Evolutionary conservation across 2,888 invertebrate genomes (phyloP).

Genomic region (Ichneumoninae sp.): DNA sequence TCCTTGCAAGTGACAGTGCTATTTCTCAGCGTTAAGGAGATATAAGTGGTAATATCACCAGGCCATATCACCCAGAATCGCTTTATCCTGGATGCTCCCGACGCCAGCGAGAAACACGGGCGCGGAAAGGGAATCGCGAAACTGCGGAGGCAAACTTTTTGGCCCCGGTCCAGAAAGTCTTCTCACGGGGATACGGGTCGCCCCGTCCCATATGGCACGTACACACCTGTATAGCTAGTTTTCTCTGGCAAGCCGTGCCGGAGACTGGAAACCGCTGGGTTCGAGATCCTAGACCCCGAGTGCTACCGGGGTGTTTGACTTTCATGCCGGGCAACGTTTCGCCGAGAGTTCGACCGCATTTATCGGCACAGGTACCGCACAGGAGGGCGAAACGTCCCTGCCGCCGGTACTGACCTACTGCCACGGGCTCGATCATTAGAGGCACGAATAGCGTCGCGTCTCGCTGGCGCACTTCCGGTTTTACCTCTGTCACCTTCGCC

Average conservation of each 20-base stretch:
- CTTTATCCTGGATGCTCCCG: not conserved
- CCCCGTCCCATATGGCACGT: not conserved
- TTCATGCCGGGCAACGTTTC: not conserved
- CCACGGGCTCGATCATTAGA: conserved; percentile 68
- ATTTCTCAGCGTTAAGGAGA: too few species aligned
- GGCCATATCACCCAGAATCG: not conserved
- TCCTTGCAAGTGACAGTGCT: too few species aligned
- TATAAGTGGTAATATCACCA: too few species aligned
- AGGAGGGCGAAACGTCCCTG: conserved; percentile 35
- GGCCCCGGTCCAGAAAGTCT: conserved; percentile 47
- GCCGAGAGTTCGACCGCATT: conserved; percentile 2
- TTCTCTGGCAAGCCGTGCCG: not conserved
- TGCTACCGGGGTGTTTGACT: conserved; percentile 2
- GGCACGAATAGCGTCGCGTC: conserved; percentile 73
- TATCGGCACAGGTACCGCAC: conserved; percentile 5
- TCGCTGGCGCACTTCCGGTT: conserved; percentile 72
- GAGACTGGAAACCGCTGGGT: not conserved
- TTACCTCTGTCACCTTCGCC: conserved; percentile 39
- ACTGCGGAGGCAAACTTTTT: conserved; percentile 56
- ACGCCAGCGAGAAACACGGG: conserved; percentile 15
- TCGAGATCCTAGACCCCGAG: not conserved
- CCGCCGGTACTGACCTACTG: conserved; percentile 75
- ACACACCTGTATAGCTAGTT: not conserved
- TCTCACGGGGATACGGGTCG: conserved; percentile 36
- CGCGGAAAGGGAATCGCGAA: conserved; percentile 11